These are phyloP conservation scores for Bradynema listronoti DNA, from an alignment of 1,140 invertebrate genomes.

Conservation along the genomic window DNA sequence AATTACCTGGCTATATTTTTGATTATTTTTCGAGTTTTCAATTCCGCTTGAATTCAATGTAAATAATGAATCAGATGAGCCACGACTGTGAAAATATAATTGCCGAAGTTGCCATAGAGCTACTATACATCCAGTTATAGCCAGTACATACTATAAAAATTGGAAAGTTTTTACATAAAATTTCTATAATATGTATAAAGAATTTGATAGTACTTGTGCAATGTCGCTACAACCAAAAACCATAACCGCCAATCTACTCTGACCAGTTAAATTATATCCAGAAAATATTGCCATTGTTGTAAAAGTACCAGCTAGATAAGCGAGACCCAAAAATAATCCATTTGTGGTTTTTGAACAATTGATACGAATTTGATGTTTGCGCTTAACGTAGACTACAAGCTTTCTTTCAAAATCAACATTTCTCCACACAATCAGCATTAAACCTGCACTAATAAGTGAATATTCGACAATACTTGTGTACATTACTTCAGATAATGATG, in stretches of 20 bases:
- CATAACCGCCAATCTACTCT: slow-evolving; percentile 38
- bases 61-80: background rate
- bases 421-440: slow-evolving; percentile 95
- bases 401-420: slow-evolving; percentile 65
- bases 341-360: slow-evolving; percentile 53
- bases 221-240: slow-evolving; percentile 55
- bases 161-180: slow-evolving; percentile 8
- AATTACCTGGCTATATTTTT: too few relatives aligned
- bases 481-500: slow-evolving; percentile 77
- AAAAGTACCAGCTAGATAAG: slow-evolving; percentile 53
- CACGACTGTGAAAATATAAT: slow-evolving; percentile 36
- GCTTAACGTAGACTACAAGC: slow-evolving; percentile 22
- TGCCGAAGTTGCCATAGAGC: slow-evolving; percentile 52
- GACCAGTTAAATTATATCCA: slow-evolving; percentile 43
- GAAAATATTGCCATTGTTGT: slow-evolving; percentile 58
- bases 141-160: slow-evolving; percentile 32
- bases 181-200: slow-evolving; percentile 2
- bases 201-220: slow-evolving; percentile 38
- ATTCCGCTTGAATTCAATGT: too few relatives aligned
- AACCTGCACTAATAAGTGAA: slow-evolving; percentile 86
- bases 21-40: too few relatives aligned
- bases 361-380: slow-evolving; percentile 53
- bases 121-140: slow-evolving; percentile 41
- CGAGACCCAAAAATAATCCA: slow-evolving; percentile 43
- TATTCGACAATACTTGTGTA: slow-evolving; percentile 89